Percentiles rank a stretch among this genome's conserved stretches.
Evolutionary conservation across 2,888 invertebrate genomes (phyloP).

Genomic region (Hydrotaea diabolus): DNA sequence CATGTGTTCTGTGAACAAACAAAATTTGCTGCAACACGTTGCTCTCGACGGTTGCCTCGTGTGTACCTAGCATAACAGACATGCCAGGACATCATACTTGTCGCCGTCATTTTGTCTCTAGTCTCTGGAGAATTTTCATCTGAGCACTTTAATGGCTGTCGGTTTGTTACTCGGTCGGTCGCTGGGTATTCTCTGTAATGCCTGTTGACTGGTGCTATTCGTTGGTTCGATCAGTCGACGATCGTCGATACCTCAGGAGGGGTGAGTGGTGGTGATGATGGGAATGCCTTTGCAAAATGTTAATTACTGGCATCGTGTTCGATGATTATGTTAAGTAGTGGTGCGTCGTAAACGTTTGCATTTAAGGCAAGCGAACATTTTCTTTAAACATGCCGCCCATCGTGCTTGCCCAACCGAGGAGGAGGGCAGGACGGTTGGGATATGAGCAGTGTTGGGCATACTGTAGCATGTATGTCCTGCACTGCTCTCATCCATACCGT

Average conservation of each 20-base stretch:
- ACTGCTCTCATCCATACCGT: too few species aligned
- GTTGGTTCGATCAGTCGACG: neutral
- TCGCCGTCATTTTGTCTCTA: constrained; percentile 66
- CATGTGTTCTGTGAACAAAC: too few species aligned
- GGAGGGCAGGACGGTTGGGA: neutral
- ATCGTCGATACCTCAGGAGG: neutral
- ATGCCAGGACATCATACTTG: constrained; percentile 55
- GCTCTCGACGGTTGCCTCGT: too few species aligned
- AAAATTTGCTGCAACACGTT: too few species aligned
- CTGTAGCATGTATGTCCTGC: too few species aligned
- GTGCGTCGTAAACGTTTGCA: constrained; percentile 51
- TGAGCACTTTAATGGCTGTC: too few species aligned
- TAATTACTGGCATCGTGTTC: constrained; percentile 63
- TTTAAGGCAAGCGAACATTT: constrained; percentile 64
- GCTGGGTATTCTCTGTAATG: neutral
- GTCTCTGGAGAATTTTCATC: constrained; percentile 57
- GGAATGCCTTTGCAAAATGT: constrained; percentile 45
- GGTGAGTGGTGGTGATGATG: constrained; percentile 22
- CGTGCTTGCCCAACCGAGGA: constrained; percentile 3
- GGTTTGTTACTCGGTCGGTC: constrained; percentile 9
- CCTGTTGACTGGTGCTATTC: constrained; percentile 5
- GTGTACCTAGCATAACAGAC: too few species aligned
- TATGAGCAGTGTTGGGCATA: neutral
- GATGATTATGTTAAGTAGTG: constrained; percentile 55
- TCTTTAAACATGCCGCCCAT: constrained; percentile 53